Evolutionary conservation across 2,797 vertebrate species (phyloP).

Genomic region (Picus viridis): DNA sequence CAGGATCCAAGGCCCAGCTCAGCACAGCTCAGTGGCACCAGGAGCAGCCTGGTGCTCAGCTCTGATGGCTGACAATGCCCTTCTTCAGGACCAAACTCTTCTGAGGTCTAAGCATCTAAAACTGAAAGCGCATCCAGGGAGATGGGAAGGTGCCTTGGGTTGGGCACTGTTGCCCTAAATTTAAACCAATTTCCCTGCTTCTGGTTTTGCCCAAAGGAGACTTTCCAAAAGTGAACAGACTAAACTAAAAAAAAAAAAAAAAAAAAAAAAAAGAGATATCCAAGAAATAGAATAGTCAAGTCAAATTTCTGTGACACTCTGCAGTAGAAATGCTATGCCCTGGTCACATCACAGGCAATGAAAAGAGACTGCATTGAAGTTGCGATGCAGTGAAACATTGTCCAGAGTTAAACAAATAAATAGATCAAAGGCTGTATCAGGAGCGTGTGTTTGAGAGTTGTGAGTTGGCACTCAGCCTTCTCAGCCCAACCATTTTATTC

Average conservation of each 20-base stretch:
- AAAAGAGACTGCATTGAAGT: not conserved
- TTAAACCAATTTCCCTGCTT: not conserved
- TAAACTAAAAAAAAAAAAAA: not conserved
- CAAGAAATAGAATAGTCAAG: not conserved
- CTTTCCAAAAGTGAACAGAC: not conserved
- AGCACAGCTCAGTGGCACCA: not conserved
- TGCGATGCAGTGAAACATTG: not conserved
- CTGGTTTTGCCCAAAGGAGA: not conserved
- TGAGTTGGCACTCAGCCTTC: not conserved
- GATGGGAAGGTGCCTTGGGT: not conserved
- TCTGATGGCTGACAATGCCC: fast-evolving
- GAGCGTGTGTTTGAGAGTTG: fast-evolving
- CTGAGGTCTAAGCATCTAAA: not conserved
- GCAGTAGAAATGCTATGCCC: not conserved
- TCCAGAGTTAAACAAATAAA: not conserved
- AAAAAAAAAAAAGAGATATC: not conserved
- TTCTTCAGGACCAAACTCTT: not conserved
- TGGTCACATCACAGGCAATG: not conserved
- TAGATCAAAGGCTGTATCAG: not conserved
- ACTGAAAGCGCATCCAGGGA: not conserved
- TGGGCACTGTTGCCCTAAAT: not conserved
- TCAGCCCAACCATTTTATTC: not conserved
- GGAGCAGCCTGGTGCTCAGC: not conserved
- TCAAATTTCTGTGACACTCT: not conserved
- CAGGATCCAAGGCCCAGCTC: not conserved